These are phyloP conservation scores for Apodemia zela DNA, from an alignment of 2,888 invertebrate species.

Conservation along the genomic window DNA sequence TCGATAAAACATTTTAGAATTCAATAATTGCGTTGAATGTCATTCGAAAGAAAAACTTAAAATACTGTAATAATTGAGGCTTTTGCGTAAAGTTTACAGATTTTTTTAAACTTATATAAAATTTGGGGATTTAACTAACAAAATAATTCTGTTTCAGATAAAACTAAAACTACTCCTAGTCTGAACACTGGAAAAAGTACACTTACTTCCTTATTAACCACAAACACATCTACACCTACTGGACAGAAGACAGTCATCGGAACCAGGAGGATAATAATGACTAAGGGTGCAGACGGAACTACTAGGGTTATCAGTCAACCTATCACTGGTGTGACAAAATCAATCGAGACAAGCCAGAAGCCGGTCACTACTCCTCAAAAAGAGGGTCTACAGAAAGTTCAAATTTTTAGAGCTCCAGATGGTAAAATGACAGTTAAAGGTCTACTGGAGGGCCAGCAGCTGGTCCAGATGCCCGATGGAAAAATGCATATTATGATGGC, in stretches of 20 bases:
- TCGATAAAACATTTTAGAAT: too few relatives aligned
- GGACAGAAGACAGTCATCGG: conserved; percentile 84
- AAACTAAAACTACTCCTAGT: conserved; percentile 71
- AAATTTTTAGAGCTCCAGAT: conserved; percentile 93
- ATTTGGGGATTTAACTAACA: background rate
- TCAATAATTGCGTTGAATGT: too few relatives aligned
- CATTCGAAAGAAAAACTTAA: too few relatives aligned
- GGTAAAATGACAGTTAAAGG: conserved; percentile 96
- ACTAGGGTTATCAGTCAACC: conserved; percentile 83
- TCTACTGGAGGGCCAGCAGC: conserved; percentile 93
- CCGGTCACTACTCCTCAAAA: conserved; percentile 55
- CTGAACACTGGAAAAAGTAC: conserved; percentile 82
- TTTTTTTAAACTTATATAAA: too few relatives aligned
- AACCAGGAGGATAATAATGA: conserved; percentile 86
- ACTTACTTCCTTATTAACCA: conserved; percentile 83
- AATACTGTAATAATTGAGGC: too few relatives aligned
- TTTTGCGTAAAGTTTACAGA: too few relatives aligned
- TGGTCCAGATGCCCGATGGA: conserved; percentile 96
- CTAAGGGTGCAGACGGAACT: conserved; percentile 85
- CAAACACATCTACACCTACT: conserved; percentile 64
- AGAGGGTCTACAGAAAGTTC: conserved; percentile 87
- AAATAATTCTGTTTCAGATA: conserved; percentile 44
- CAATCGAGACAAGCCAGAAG: conserved; percentile 53
- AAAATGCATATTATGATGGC: conserved; percentile 91
- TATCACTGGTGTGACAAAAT: conserved; percentile 62